phyloP scores from a whole-genome alignment of 2,113 vertebrate genomes.

The Sebastes fasciatus region DNA sequence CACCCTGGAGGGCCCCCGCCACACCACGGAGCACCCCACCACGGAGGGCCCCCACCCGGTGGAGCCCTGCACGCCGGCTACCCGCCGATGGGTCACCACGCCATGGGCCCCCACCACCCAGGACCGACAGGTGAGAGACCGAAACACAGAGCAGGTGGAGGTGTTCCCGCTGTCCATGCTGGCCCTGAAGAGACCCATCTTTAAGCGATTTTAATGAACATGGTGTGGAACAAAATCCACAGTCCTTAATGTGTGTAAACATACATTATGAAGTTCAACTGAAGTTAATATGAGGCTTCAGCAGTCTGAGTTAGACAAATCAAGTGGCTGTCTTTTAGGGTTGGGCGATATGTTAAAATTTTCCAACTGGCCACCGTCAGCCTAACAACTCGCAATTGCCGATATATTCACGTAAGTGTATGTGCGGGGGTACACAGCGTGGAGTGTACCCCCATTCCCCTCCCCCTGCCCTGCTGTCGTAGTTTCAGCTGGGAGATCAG shows the following conservation, averaged over 20 bases:
- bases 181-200: not conserved
- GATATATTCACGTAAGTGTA: too few species aligned
- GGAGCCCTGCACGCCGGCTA: constrained; percentile 87
- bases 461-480: too few species aligned
- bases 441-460: too few species aligned
- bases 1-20: constrained; percentile 81
- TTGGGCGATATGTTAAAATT: too few species aligned
- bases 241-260: too few species aligned
- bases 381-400: too few species aligned
- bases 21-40: constrained; percentile 74
- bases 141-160: not conserved
- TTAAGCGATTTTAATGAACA: too few species aligned
- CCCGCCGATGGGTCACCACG: constrained; percentile 91
- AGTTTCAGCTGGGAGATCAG: too few species aligned
- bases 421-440: too few species aligned
- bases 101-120: constrained; percentile 92
- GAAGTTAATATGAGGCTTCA: not conserved
- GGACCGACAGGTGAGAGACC: constrained; percentile 87
- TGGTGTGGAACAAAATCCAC: too few species aligned
- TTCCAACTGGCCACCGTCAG: too few species aligned
- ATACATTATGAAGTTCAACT: not conserved
- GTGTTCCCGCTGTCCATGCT: not conserved
- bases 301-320: not conserved
- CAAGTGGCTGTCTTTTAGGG: not conserved
- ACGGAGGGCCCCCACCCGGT: constrained; percentile 86